Conservation (phyloP, 2,888 invertebrate genomes). For the Drosophila sordidula region DNA sequence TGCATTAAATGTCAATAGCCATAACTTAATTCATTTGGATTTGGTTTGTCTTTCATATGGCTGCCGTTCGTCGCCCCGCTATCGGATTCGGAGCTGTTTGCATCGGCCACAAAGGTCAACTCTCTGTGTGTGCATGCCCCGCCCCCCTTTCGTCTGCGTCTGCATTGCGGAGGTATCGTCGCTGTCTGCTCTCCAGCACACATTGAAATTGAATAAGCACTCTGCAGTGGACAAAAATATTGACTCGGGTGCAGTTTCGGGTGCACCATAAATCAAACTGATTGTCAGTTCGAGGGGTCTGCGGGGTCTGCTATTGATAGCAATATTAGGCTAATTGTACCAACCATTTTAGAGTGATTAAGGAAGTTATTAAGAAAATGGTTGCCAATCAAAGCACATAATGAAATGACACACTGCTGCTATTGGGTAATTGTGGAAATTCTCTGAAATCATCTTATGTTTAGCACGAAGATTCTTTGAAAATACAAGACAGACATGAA, state of each 20-base stretch:
- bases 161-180: slow-evolving; percentile 13
- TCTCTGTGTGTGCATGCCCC: slow-evolving; percentile 1
- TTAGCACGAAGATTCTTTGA: background rate
- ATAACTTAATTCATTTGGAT: slow-evolving; percentile 78
- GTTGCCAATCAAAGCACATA: slow-evolving; percentile 16
- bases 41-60: slow-evolving; percentile 77
- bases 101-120: slow-evolving; percentile 66
- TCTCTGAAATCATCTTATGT: background rate
- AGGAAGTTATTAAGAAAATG: slow-evolving; percentile 41
- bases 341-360: slow-evolving; percentile 43
- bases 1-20: slow-evolving; percentile 81
- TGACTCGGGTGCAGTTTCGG: slow-evolving; percentile 56
- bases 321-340: slow-evolving; percentile 49
- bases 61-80: slow-evolving; percentile 47
- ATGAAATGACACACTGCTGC: slow-evolving; percentile 8
- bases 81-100: slow-evolving; percentile 66
- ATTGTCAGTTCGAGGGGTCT: slow-evolving; percentile 33
- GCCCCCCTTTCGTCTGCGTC: background rate
- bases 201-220: slow-evolving; percentile 58
- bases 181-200: slow-evolving; percentile 33
- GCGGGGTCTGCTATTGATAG: slow-evolving; percentile 30
- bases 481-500: background rate
- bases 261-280: slow-evolving; percentile 71
- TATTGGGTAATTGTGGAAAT: background rate
- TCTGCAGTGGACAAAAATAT: slow-evolving; percentile 53